These are phyloP conservation scores for Pteronura brasiliensis DNA, from an alignment of 2,113 vertebrate genomes.

Conservation along the genomic window DNA sequence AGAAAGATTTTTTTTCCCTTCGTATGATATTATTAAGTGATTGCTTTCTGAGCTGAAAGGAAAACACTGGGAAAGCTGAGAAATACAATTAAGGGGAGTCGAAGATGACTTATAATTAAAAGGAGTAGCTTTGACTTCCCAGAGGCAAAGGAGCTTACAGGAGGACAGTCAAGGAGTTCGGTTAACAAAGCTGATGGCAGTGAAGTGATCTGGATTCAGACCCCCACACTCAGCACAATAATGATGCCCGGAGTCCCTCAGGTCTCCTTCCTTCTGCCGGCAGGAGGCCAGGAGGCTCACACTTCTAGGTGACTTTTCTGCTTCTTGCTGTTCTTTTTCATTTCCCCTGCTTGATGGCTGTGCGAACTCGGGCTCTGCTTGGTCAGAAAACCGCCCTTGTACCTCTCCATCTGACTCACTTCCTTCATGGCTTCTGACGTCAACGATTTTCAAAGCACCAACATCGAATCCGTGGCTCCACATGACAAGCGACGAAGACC, in stretches of 20 bases:
- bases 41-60: background rate
- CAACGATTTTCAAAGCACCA: background rate
- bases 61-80: background rate
- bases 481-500: background rate
- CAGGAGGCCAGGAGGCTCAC: background rate
- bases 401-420: background rate
- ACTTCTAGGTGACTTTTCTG: background rate
- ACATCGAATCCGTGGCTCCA: background rate
- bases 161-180: background rate
- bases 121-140: background rate
- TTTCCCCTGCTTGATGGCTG: rapidly evolving
- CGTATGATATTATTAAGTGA: background rate
- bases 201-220: background rate
- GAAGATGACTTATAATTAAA: background rate
- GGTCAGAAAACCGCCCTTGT: background rate
- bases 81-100: background rate
- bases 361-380: background rate
- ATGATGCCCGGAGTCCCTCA: background rate
- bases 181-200: background rate
- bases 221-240: background rate
- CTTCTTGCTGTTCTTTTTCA: background rate
- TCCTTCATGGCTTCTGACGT: background rate
- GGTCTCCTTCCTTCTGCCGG: background rate
- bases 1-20: background rate
- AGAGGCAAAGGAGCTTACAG: background rate